Conservation (phyloP, 2,888 invertebrate genomes). For the Rhagonycha fulva region DNA sequence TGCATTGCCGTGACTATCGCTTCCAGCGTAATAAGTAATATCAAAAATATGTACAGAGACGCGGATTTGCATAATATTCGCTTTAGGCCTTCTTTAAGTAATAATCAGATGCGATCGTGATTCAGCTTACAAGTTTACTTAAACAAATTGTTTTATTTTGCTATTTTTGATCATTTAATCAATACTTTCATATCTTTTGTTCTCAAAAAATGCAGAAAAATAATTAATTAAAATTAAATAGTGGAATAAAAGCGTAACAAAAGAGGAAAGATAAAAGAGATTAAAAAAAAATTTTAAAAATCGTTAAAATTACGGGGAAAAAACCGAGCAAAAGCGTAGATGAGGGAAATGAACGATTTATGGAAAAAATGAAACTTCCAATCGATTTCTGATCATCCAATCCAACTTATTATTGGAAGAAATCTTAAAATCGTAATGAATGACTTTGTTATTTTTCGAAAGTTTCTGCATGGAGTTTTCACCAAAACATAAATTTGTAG, state of each 20-base stretch:
- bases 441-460: too few species aligned
- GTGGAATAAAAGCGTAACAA: not conserved
- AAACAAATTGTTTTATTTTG: not conserved
- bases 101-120: conserved; percentile 5
- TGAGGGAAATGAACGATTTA: too few species aligned
- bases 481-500: too few species aligned
- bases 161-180: not conserved
- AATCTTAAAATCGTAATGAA: too few species aligned
- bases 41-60: conserved; percentile 25
- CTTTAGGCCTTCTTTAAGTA: conserved; percentile 10
- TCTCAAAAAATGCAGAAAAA: not conserved
- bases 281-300: too few species aligned
- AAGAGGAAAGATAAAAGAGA: too few species aligned
- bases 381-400: too few species aligned
- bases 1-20: conserved; percentile 20
- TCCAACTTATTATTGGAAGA: too few species aligned
- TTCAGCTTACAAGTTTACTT: not conserved
- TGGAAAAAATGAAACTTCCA: too few species aligned
- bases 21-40: conserved; percentile 37
- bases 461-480: too few species aligned
- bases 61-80: conserved; percentile 17
- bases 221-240: not conserved
- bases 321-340: too few species aligned
- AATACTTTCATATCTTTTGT: not conserved
- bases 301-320: too few species aligned